phyloP scores from a whole-genome alignment of 2,113 vertebrate genomes.

The Scytalopus superciliaris region DNA sequence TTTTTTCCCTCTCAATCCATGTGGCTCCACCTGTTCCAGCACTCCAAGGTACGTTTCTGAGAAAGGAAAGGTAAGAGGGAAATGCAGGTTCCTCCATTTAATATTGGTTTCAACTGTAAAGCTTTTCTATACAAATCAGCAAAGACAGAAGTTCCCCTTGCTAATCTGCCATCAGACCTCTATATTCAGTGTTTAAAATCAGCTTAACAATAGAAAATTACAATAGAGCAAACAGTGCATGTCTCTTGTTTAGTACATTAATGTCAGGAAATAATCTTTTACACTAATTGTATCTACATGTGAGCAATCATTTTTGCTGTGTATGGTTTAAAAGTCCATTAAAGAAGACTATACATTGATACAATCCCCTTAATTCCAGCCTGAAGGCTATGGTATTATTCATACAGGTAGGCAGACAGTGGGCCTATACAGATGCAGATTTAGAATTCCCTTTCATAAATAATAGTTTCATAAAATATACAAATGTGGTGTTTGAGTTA shows the following conservation, averaged over 20 bases:
- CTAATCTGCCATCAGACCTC: not conserved
- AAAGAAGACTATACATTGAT: not conserved
- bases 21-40: not conserved
- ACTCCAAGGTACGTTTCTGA: not conserved
- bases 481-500: not conserved
- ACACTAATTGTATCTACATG: not conserved
- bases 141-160: not conserved
- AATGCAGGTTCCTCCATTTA: not conserved
- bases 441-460: not conserved
- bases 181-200: not conserved
- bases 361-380: not conserved
- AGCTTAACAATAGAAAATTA: not conserved
- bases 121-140: not conserved
- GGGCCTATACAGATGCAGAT: not conserved
- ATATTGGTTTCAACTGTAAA: fast-evolving
- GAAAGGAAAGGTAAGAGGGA: not conserved
- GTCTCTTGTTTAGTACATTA: not conserved
- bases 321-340: not conserved
- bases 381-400: not conserved
- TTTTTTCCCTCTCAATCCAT: not conserved
- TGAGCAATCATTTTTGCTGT: not conserved
- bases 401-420: not conserved
- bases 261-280: not conserved
- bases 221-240: not conserved
- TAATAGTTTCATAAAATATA: not conserved